Percentiles rank a stretch among this genome's conserved stretches.
These are phyloP conservation scores for Lacerta bilineata DNA, from an alignment of 2,797 vertebrate species.

Conservation along the genomic window DNA sequence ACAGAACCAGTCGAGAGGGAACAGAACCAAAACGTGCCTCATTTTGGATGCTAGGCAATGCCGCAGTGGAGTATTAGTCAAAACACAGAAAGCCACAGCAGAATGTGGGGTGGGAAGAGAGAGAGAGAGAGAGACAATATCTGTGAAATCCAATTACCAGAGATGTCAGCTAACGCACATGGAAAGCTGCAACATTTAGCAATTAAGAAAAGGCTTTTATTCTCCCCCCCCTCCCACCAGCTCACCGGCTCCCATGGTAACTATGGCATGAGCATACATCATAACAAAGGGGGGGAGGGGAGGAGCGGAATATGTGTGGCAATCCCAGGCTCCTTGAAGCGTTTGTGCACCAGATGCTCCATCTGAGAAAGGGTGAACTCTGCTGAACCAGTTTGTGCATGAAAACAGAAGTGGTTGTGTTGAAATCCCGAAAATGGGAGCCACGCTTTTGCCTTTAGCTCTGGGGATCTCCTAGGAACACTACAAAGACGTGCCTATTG, in stretches of 20 bases:
- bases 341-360: background rate
- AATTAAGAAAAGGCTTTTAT: slow-evolving; percentile 17
- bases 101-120: slow-evolving; percentile 4
- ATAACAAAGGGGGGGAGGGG: background rate
- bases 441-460: background rate
- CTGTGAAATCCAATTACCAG: slow-evolving; percentile 17
- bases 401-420: no score
- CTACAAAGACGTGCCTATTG: background rate
- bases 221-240: no score
- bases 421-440: background rate
- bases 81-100: background rate
- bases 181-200: slow-evolving; percentile 42
- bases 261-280: slow-evolving; percentile 19
- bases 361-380: background rate
- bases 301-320: background rate
- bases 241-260: slow-evolving; percentile 40
- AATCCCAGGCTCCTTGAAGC: slow-evolving; percentile 24
- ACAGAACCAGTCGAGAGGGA: background rate
- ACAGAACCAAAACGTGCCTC: background rate
- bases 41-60: background rate
- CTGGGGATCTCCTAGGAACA: background rate
- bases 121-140: background rate
- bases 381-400: background rate
- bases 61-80: background rate
- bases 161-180: slow-evolving; percentile 39